phyloP scores from a whole-genome alignment of 1,140 invertebrate species.

The Trachymyrmex cornetzi region DNA sequence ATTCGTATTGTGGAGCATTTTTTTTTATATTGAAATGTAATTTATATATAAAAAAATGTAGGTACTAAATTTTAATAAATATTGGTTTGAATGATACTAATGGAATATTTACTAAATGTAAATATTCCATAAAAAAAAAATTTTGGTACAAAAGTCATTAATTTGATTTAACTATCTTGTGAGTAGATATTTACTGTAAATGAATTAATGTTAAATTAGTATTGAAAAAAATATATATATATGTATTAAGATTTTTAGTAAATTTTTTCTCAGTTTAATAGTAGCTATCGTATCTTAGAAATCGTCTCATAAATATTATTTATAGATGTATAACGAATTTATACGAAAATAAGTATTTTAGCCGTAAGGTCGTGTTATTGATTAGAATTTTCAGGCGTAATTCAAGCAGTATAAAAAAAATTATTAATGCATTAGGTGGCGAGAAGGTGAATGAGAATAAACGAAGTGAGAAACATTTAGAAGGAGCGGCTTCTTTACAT shows the following conservation, averaged over 20 bases:
- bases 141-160: too few species aligned
- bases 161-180: too few species aligned
- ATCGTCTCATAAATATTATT: conserved; percentile 3
- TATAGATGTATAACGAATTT: background rate
- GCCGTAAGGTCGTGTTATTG: background rate
- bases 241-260: too few species aligned
- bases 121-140: too few species aligned
- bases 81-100: too few species aligned
- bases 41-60: background rate
- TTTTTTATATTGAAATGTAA: background rate
- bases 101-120: too few species aligned
- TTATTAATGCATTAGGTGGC: background rate
- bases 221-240: too few species aligned
- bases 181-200: too few species aligned
- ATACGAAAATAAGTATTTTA: conserved; percentile 6
- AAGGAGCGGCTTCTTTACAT: conserved; percentile 69
- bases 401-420: background rate
- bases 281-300: background rate
- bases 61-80: too few species aligned
- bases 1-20: background rate
- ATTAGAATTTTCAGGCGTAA: conserved; percentile 22
- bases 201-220: too few species aligned
- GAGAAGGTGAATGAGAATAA: conserved; percentile 51
- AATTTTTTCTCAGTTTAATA: background rate
- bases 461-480: conserved; percentile 53